A percentile compares a stretch with the other conserved stretches of the same genome.
Conservation (phyloP, 2,797 vertebrate genomes). For the Taeniopygia guttata region DNA sequence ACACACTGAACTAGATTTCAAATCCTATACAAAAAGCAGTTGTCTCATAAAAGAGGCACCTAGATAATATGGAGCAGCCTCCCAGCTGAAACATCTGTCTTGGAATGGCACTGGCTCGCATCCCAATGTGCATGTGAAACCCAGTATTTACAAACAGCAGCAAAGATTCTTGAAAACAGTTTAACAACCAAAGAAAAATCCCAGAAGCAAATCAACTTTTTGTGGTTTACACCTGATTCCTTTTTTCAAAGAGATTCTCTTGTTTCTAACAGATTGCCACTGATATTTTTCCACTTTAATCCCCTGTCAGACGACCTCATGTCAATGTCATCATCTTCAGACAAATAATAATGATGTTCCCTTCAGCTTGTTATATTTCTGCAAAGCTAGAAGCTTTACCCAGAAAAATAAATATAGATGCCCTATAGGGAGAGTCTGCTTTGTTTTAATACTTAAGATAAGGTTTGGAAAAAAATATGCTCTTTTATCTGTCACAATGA, state of each 20-base stretch:
- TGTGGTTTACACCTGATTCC: not conserved
- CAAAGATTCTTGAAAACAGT: not conserved
- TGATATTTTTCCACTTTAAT: not conserved
- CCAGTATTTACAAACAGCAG: not conserved
- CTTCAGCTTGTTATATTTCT: not conserved
- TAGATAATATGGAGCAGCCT: not conserved
- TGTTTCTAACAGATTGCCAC: not conserved
- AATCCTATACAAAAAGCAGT: not conserved
- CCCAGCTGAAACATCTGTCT: not conserved
- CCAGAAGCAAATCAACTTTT: not conserved
- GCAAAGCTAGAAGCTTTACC: not conserved
- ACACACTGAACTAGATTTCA: not conserved
- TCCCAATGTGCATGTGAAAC: not conserved
- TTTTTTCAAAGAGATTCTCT: not conserved
- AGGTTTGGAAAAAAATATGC: not conserved
- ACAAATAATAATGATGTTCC: not conserved
- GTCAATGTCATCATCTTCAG: not conserved
- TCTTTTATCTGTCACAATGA: conserved; percentile 10
- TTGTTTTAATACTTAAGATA: not conserved
- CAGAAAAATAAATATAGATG: conserved; percentile 7
- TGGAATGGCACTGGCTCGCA: not conserved
- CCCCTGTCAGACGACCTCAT: not conserved
- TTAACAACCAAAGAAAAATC: not conserved
- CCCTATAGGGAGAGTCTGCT: not conserved
- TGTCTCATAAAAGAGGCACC: not conserved